Evolutionary conservation across 23 tunicate genomes (phyloP).

Genomic region (Styela clava): DNA sequence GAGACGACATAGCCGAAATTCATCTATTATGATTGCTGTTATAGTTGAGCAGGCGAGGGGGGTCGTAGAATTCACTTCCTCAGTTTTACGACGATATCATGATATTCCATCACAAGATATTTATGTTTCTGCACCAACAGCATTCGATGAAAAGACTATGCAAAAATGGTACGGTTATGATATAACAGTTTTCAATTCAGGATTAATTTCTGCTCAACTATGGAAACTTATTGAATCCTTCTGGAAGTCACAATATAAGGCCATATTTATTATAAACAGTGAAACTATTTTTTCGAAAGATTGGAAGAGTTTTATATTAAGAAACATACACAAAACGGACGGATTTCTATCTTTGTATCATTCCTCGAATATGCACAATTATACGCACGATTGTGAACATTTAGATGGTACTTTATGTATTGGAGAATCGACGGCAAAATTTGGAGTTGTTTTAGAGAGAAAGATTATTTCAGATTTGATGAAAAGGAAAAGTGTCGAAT

Average conservation of each 20-base stretch:
- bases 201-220: not conserved
- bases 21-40: not conserved
- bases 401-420: not conserved
- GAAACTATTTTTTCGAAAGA: not conserved
- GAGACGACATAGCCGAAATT: not conserved
- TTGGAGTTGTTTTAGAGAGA: not conserved
- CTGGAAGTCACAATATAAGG: not conserved
- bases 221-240: not conserved
- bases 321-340: constrained; percentile 1
- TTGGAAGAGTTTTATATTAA: not conserved
- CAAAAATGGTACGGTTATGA: not conserved
- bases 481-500: not conserved
- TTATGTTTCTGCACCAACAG: not conserved
- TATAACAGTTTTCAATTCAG: not conserved
- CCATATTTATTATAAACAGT: not conserved
- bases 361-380: constrained; percentile 11
- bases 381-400: not conserved
- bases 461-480: not conserved
- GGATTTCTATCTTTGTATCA: constrained; percentile 14
- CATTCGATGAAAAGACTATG: not conserved
- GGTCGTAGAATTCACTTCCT: not conserved
- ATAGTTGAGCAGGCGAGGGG: not conserved
- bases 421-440: not conserved
- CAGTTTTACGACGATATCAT: not conserved
- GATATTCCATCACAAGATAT: not conserved